Evolutionary conservation across 2,113 vertebrate genomes (phyloP).

Genomic region (Oreocharis arfaki): DNA sequence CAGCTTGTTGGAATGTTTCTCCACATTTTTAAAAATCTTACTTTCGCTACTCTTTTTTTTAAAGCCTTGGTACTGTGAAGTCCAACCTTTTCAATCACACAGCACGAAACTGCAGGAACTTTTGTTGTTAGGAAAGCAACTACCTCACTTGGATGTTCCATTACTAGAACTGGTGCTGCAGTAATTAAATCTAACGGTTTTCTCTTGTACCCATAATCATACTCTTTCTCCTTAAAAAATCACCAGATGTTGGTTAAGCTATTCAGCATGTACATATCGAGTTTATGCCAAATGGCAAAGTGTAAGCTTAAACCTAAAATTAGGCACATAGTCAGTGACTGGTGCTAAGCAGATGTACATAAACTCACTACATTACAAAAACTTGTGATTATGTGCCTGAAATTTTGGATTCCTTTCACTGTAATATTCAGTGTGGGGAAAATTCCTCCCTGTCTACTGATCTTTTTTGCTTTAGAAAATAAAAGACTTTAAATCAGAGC

Average conservation of each 20-base stretch:
- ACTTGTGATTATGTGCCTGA: slow-evolving; percentile 19
- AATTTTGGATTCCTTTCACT: slow-evolving; percentile 14
- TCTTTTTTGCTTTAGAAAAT: neutral
- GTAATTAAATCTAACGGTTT: neutral
- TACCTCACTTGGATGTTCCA: neutral
- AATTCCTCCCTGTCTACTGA: neutral
- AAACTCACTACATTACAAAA: slow-evolving; percentile 42
- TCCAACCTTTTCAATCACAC: neutral
- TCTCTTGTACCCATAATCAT: neutral
- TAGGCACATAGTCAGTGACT: neutral
- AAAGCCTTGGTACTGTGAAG: neutral
- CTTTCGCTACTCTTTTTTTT: neutral
- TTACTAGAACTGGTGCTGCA: neutral
- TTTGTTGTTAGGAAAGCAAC: neutral
- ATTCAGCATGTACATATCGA: neutral
- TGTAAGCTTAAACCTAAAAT: neutral
- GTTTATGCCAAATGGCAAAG: neutral
- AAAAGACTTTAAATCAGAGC: neutral
- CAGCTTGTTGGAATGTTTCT: neutral
- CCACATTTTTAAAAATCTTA: neutral
- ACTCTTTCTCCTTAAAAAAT: neutral
- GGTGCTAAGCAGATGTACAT: slow-evolving; percentile 62
- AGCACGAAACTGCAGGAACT: neutral
- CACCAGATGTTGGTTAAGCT: neutral
- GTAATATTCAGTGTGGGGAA: neutral